Conservation (phyloP, 2,113 vertebrate species). For the Notarius lentiginosus region DNA sequence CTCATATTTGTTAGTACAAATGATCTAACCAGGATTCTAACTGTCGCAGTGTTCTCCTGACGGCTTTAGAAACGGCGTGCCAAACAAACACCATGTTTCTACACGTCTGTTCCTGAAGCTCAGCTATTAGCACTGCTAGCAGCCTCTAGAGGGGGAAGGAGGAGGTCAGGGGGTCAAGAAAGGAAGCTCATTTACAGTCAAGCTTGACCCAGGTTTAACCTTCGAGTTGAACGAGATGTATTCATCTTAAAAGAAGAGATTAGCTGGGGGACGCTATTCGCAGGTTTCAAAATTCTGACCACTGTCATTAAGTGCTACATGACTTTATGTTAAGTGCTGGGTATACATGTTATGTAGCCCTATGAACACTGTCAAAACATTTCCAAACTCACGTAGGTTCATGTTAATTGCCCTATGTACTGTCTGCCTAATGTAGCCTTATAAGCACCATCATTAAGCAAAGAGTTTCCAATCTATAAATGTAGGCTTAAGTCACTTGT, state of each 20-base stretch:
- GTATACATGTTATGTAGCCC: not conserved
- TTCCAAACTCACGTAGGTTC: not conserved
- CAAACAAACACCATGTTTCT: not conserved
- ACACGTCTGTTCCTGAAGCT: not conserved
- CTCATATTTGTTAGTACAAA: slow-evolving; percentile 40
- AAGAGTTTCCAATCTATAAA: too few species aligned
- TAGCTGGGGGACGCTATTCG: not conserved
- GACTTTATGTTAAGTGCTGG: not conserved
- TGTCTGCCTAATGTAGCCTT: not conserved
- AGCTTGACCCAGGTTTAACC: not conserved
- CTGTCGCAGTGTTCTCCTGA: slow-evolving; percentile 17
- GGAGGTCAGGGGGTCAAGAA: not conserved
- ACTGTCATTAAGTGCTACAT: not conserved
- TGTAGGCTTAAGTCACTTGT: too few species aligned
- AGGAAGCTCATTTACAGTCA: not conserved
- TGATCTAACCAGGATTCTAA: slow-evolving; percentile 22
- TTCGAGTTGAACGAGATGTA: not conserved
- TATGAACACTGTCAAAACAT: not conserved
- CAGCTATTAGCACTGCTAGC: not conserved
- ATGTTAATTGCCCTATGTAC: not conserved
- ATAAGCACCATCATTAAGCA: not conserved
- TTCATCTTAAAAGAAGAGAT: not conserved
- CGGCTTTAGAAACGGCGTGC: not conserved
- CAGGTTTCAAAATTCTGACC: not conserved
- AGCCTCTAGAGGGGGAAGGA: not conserved